A percentile compares a stretch with the other conserved stretches of the same genome.
These are phyloP conservation scores for Selene dorsalis DNA, from an alignment of 2,797 vertebrate species.

Conservation along the genomic window DNA sequence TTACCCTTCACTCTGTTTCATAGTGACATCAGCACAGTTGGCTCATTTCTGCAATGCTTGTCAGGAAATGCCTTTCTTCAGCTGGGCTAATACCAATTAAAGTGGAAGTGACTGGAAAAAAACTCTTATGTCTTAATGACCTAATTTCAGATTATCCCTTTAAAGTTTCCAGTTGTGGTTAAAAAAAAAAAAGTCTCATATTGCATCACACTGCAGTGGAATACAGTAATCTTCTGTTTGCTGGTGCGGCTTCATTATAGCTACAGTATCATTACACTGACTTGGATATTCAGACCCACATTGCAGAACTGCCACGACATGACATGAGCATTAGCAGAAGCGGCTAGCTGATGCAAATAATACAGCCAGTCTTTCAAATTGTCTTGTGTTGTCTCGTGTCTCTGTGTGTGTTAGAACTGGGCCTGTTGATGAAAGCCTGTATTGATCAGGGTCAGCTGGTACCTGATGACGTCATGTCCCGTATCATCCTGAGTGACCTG, in stretches of 20 bases:
- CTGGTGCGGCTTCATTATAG: slow-evolving; percentile 8
- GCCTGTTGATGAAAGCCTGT: slow-evolving; percentile 93
- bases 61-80: slow-evolving; percentile 60
- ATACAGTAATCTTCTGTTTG: not conserved
- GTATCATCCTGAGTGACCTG: slow-evolving; percentile 90
- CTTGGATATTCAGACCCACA: not conserved
- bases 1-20: slow-evolving; percentile 19
- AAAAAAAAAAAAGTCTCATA: not conserved
- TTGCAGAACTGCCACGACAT: not conserved
- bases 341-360: not conserved
- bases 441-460: slow-evolving; percentile 95
- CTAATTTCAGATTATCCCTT: not conserved
- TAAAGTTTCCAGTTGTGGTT: not conserved
- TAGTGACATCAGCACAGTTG: slow-evolving; percentile 10
- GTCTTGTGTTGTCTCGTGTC: too few species aligned
- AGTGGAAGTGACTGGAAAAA: slow-evolving; percentile 23
- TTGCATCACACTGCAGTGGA: not conserved
- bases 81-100: slow-evolving; percentile 48
- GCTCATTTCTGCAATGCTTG: slow-evolving; percentile 16
- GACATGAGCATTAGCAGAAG: not conserved
- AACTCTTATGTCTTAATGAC: not conserved
- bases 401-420: slow-evolving; percentile 91
- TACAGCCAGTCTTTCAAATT: not conserved
- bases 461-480: slow-evolving; percentile 94
- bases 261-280: not conserved